A percentile compares a stretch with the other conserved stretches of the same genome.
phyloP scores from a whole-genome alignment of 2,113 vertebrate genomes.

The Acanthisitta chloris region DNA sequence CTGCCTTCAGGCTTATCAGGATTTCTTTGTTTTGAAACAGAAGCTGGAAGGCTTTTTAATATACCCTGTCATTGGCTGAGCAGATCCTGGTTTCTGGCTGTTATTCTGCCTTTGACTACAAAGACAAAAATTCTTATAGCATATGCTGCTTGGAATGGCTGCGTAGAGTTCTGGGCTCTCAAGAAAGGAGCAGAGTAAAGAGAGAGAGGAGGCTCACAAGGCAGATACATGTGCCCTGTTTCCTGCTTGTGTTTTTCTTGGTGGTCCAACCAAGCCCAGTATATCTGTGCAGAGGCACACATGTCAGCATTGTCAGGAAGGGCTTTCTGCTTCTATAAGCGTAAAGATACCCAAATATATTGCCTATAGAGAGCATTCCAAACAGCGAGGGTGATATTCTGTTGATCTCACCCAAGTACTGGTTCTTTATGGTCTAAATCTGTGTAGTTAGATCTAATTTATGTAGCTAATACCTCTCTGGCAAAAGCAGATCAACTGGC shows the following conservation, averaged over 20 bases:
- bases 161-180: neutral
- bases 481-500: neutral
- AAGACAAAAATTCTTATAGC: neutral
- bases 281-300: neutral
- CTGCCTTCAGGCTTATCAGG: constrained; percentile 6
- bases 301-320: neutral
- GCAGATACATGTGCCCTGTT: neutral
- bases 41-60: constrained; percentile 17
- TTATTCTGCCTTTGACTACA: neutral
- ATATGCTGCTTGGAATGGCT: neutral
- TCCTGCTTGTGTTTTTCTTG: neutral
- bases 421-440: neutral
- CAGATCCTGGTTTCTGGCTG: neutral
- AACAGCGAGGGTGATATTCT: neutral
- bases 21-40: constrained; percentile 51
- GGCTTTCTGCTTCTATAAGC: neutral
- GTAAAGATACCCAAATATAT: neutral
- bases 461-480: neutral
- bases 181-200: neutral
- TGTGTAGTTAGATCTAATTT: neutral
- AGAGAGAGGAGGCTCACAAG: neutral
- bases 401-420: neutral
- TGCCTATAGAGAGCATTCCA: neutral
- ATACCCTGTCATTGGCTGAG: neutral
- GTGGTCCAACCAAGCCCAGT: neutral